A percentile compares a stretch with the other conserved stretches of the same genome.
Evolutionary conservation across 2,797 vertebrate genomes (phyloP).

Genomic region (Propithecus perrieri): DNA sequence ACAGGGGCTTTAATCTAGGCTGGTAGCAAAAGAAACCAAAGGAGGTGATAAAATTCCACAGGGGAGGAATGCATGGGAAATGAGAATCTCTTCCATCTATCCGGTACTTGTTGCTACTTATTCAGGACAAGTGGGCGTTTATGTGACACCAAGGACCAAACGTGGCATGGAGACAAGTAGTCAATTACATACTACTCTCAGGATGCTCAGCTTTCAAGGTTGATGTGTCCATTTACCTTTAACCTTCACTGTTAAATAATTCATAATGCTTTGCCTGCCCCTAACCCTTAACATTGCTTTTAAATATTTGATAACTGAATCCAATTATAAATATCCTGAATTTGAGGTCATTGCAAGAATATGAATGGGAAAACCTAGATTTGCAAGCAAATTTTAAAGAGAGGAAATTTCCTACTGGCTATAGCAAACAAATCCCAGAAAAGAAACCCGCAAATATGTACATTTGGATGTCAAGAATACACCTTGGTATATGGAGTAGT

Average conservation of each 20-base stretch:
- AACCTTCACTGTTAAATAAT: slow-evolving; percentile 33
- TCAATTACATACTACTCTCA: not conserved
- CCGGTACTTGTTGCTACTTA: not conserved
- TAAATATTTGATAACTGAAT: slow-evolving; percentile 31
- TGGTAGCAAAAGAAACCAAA: not conserved
- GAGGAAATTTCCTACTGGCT: not conserved
- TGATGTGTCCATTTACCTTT: not conserved
- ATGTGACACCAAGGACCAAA: not conserved
- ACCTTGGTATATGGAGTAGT: not conserved
- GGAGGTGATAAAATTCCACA: not conserved
- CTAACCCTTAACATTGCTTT: not conserved
- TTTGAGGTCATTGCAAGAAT: slow-evolving; percentile 6
- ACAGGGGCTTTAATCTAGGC: not conserved
- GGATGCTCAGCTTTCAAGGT: not conserved
- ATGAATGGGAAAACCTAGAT: not conserved
- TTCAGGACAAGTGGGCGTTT: not conserved
- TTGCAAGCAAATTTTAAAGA: slow-evolving; percentile 33
- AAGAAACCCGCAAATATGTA: not conserved
- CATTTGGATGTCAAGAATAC: not conserved
- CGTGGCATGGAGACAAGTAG: not conserved
- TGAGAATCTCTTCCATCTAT: not conserved
- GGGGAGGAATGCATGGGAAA: not conserved
- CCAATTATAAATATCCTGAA: not conserved
- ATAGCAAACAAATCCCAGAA: not conserved
- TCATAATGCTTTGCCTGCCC: not conserved